Evolutionary conservation across 2,888 invertebrate species (phyloP).

Genomic region (Bugula neritina): DNA sequence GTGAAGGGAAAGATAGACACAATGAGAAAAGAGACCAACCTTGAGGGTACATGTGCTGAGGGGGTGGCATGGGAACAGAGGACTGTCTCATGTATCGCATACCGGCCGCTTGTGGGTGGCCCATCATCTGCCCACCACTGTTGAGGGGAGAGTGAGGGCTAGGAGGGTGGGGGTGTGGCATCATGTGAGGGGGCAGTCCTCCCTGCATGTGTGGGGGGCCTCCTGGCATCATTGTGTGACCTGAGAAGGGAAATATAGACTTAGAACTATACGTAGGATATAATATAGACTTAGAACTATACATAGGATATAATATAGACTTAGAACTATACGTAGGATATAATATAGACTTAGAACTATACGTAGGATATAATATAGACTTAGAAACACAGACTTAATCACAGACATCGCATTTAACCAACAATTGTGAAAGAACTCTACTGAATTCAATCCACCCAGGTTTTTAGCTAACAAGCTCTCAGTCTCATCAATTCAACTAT

Average conservation of each 20-base stretch:
- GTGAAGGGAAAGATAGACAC: too few species aligned
- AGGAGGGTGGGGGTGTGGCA: neutral
- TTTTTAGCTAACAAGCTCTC: neutral
- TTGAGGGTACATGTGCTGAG: slow-evolving; percentile 20
- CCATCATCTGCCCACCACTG: neutral
- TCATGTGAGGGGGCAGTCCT: neutral
- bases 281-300: too few species aligned
- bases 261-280: neutral
- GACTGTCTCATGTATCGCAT: slow-evolving; percentile 23
- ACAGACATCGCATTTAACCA: too few species aligned
- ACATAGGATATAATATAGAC: too few species aligned
- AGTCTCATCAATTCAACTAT: neutral
- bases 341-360: neutral
- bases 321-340: neutral
- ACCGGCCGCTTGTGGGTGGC: neutral
- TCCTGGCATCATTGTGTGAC: slow-evolving; percentile 16
- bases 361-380: neutral
- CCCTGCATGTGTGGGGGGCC: neutral
- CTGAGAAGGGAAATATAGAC: neutral
- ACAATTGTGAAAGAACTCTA: too few species aligned
- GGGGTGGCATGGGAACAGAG: slow-evolving; percentile 14
- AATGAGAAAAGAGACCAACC: neutral
- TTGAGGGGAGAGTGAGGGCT: neutral
- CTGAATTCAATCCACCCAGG: neutral
- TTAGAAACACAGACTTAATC: neutral